Conservation (phyloP, 1,140 invertebrate species). For the Euwallacea fornicatus region DNA sequence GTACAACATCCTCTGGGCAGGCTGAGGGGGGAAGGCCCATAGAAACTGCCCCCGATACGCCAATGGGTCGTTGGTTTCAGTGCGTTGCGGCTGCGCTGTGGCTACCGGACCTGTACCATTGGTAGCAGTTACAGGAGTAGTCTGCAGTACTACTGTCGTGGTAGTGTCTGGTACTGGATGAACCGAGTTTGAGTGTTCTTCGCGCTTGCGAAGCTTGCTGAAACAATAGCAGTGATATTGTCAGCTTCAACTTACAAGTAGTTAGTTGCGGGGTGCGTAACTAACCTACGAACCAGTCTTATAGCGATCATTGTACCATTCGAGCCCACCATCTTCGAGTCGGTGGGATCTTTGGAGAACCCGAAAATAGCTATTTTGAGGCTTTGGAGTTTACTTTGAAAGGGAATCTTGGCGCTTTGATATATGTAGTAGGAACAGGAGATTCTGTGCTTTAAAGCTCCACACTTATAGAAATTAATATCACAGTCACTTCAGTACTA, state of each 20-base stretch:
- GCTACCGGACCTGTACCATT: slow-evolving; percentile 41
- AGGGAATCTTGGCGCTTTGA: slow-evolving; percentile 1
- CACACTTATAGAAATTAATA: slow-evolving; percentile 6
- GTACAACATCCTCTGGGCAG: slow-evolving; percentile 72
- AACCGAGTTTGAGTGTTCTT: slow-evolving; percentile 69
- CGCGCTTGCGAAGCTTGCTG: slow-evolving; percentile 81
- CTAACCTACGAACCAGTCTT: slow-evolving; percentile 70
- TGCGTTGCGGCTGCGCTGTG: slow-evolving; percentile 40
- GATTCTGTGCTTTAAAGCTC: slow-evolving; percentile 19
- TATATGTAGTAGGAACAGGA: slow-evolving; percentile 2
- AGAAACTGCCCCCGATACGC: slow-evolving; percentile 63
- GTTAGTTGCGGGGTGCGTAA: background rate
- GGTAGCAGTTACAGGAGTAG: slow-evolving; percentile 41
- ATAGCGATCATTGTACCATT: slow-evolving; percentile 82
- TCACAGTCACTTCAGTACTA: slow-evolving; percentile 28
- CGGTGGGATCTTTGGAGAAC: slow-evolving; percentile 46
- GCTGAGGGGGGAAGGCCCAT: slow-evolving; percentile 75
- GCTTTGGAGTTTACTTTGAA: slow-evolving; percentile 35
- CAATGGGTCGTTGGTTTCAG: slow-evolving; percentile 35
- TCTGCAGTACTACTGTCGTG: slow-evolving; percentile 65
- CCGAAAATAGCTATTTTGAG: slow-evolving; percentile 53
- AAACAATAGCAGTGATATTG: slow-evolving; percentile 17
- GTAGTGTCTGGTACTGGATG: slow-evolving; percentile 55
- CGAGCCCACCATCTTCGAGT: slow-evolving; percentile 70
- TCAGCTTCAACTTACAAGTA: background rate